phyloP scores from a whole-genome alignment of 2,113 vertebrate species.

The Redunca redunca region DNA sequence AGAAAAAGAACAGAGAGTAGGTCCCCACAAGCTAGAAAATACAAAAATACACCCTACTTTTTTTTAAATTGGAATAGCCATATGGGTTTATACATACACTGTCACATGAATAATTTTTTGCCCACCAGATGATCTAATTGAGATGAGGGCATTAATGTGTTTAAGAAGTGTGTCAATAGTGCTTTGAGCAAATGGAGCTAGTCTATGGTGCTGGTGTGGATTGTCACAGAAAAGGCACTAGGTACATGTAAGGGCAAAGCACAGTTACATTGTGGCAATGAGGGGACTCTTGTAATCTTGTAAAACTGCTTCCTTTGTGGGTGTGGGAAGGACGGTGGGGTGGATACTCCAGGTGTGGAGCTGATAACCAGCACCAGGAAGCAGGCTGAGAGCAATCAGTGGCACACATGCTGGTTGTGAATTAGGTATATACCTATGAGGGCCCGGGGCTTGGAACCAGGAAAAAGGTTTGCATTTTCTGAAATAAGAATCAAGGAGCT shows the following conservation, averaged over 20 bases:
- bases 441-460: slow-evolving; percentile 22
- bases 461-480: slow-evolving; percentile 47
- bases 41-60: neutral
- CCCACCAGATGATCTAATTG: slow-evolving; percentile 7
- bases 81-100: neutral
- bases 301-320: slow-evolving; percentile 38
- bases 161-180: slow-evolving; percentile 24
- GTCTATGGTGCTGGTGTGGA: neutral
- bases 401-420: neutral
- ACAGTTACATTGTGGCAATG: neutral
- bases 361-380: slow-evolving; percentile 27
- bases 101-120: neutral
- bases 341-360: neutral
- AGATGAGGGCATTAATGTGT: slow-evolving; percentile 1
- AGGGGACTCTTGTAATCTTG: neutral
- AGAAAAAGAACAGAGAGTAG: neutral
- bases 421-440: neutral
- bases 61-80: neutral
- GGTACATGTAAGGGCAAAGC: neutral
- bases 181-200: slow-evolving; percentile 20
- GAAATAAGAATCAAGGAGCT: slow-evolving; percentile 36
- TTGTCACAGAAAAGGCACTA: neutral
- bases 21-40: neutral
- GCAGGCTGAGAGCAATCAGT: neutral
- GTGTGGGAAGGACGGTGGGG: neutral